phyloP scores from a whole-genome alignment of 92 coral and sea anemone genomes.

The Zoanthus sansibaricus region DNA sequence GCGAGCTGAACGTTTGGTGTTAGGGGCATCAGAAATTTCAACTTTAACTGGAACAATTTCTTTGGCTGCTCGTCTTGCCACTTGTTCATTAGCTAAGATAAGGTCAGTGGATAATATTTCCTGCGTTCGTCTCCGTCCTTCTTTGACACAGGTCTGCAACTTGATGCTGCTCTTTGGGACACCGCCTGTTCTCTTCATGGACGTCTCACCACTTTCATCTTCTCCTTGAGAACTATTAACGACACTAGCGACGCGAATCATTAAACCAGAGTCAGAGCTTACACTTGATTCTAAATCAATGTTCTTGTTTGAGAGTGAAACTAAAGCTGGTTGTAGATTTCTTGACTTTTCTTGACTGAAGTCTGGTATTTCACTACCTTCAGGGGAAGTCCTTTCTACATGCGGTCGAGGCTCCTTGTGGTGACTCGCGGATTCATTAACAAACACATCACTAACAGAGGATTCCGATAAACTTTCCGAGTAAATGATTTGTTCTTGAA shows the following conservation, averaged over 20 bases:
- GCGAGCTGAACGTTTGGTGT: neutral
- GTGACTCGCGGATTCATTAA: neutral
- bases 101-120: conserved; percentile 42
- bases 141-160: conserved; percentile 44
- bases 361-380: conserved; percentile 49
- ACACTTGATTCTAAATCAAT: neutral
- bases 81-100: conserved; percentile 33
- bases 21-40: conserved; percentile 11
- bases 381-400: conserved; percentile 33
- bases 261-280: conserved; percentile 17
- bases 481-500: neutral
- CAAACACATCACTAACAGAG: neutral
- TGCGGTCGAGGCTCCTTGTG: conserved; percentile 3
- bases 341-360: conserved; percentile 2
- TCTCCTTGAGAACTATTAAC: conserved; percentile 28
- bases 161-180: conserved; percentile 38
- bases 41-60: conserved; percentile 3
- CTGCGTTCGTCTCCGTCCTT: conserved; percentile 40
- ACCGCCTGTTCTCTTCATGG: conserved; percentile 17
- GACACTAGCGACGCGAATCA: conserved; percentile 43
- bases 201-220: neutral
- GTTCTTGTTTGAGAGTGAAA: neutral
- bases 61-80: conserved; percentile 28
- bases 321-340: conserved; percentile 18
- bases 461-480: conserved; percentile 14